phyloP scores from a whole-genome alignment of 2,113 vertebrate genomes.

The Nematolebias whitei region DNA sequence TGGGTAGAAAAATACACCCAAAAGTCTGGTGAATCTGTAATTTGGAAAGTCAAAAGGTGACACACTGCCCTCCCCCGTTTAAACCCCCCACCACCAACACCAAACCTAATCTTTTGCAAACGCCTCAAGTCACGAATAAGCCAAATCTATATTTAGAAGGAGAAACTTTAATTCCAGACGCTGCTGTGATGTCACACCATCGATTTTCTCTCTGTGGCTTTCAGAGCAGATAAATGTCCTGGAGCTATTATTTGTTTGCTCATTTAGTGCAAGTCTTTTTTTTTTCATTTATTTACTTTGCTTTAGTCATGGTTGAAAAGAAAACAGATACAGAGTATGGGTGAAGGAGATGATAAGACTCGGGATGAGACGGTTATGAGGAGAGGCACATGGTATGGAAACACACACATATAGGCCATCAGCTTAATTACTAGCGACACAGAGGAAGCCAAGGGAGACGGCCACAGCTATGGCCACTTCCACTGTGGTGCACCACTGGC shows the following conservation, averaged over 20 bases:
- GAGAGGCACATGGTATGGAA: slow-evolving; percentile 40
- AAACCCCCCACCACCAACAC: slow-evolving; percentile 3
- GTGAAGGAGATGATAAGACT: slow-evolving; percentile 49
- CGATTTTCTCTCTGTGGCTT: slow-evolving; percentile 29
- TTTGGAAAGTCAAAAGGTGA: slow-evolving; percentile 49
- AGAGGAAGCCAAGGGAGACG: slow-evolving; percentile 58
- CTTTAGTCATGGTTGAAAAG: slow-evolving; percentile 24
- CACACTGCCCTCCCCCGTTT: neutral
- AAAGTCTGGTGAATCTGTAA: slow-evolving; percentile 31
- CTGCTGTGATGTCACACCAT: slow-evolving; percentile 48
- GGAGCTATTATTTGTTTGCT: slow-evolving; percentile 46
- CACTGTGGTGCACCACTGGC: slow-evolving; percentile 63
- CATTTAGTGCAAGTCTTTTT: slow-evolving; percentile 16
- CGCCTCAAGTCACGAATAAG: slow-evolving; percentile 40
- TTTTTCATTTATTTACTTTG: slow-evolving; percentile 1
- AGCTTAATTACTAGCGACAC: slow-evolving; percentile 72
- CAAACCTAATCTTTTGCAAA: slow-evolving; percentile 46
- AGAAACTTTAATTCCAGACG: slow-evolving; percentile 47
- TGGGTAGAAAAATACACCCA: slow-evolving; percentile 26
- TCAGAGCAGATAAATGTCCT: slow-evolving; percentile 43
- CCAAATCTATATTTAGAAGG: slow-evolving; percentile 58
- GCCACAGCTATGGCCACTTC: slow-evolving; percentile 61
- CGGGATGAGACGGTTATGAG: slow-evolving; percentile 30
- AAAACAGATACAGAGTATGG: slow-evolving; percentile 13
- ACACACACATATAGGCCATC: slow-evolving; percentile 56